Conservation (phyloP, 2,888 invertebrate species). For the Epistrophe grossulariae region DNA sequence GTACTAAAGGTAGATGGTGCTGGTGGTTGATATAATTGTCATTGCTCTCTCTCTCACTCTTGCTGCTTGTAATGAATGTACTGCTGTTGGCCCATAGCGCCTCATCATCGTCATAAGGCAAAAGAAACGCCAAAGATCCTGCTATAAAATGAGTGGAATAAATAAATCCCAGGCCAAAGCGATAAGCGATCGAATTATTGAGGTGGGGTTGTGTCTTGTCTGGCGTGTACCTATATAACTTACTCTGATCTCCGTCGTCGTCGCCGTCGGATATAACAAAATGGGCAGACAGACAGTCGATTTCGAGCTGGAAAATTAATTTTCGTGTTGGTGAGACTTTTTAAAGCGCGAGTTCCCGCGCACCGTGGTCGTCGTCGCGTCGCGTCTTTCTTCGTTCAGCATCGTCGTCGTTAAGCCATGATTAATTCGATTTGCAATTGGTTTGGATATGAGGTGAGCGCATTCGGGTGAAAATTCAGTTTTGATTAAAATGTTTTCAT, state of each 20-base stretch:
- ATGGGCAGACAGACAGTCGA: conserved; percentile 24
- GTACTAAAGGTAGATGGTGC: conserved; percentile 33
- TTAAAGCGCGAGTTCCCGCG: conserved; percentile 57
- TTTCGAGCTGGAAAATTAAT: conserved; percentile 56
- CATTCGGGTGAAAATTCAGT: conserved; percentile 66
- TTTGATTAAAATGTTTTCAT: conserved; percentile 63
- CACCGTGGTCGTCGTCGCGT: not conserved
- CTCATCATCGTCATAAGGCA: conserved; percentile 61
- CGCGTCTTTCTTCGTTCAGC: conserved; percentile 5
- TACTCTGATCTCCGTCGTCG: conserved; percentile 8
- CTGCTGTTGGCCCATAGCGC: conserved; percentile 64
- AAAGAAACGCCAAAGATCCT: conserved; percentile 52
- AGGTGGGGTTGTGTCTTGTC: conserved; percentile 60
- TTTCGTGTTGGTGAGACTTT: conserved; percentile 62
- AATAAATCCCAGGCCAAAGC: conserved; percentile 61
- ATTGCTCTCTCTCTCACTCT: not conserved
- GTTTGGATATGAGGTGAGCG: conserved; percentile 62
- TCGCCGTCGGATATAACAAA: conserved; percentile 10
- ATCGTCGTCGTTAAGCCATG: conserved; percentile 67
- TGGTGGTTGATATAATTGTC: conserved; percentile 26
- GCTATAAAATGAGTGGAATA: conserved; percentile 54
- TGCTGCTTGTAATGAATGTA: conserved; percentile 27
- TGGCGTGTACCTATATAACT: conserved; percentile 34
- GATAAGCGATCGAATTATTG: conserved; percentile 72
- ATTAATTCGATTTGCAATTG: conserved; percentile 73